Conservation (phyloP, 2,113 vertebrate genomes). For the Fukomys damarensis region DNA sequence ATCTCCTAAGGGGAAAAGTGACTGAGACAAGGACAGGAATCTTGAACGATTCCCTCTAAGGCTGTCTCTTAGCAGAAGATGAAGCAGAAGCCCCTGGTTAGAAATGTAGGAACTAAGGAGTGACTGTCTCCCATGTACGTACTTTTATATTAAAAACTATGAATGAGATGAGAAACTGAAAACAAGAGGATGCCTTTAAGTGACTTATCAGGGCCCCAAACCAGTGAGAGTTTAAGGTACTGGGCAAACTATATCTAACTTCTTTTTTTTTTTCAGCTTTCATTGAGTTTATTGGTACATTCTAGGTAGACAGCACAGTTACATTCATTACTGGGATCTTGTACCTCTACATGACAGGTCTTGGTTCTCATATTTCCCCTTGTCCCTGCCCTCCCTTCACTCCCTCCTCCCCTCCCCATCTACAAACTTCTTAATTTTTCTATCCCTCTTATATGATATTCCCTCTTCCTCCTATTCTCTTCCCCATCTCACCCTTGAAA, state of each 20-base stretch:
- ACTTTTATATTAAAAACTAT: neutral
- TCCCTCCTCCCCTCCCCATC: too few relatives aligned
- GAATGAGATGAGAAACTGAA: neutral
- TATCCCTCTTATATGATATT: neutral
- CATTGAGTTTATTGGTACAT: too few relatives aligned
- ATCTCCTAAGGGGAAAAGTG: neutral
- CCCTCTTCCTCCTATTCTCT: neutral
- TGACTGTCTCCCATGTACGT: neutral
- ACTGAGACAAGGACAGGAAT: neutral
- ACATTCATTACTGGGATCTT: too few relatives aligned
- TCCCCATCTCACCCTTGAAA: neutral
- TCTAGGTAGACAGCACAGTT: too few relatives aligned
- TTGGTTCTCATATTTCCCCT: too few relatives aligned
- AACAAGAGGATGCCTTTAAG: neutral
- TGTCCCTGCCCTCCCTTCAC: too few relatives aligned
- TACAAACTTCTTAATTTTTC: neutral
- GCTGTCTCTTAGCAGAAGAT: neutral
- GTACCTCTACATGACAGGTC: too few relatives aligned
- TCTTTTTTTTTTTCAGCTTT: too few relatives aligned
- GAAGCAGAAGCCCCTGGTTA: neutral
- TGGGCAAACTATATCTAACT: neutral
- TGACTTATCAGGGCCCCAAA: neutral
- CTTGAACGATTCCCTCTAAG: neutral
- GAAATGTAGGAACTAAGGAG: neutral
- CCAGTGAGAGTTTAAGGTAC: neutral